phyloP scores from a whole-genome alignment of 2,888 invertebrate genomes.

The Heliconius ethilla region DNA sequence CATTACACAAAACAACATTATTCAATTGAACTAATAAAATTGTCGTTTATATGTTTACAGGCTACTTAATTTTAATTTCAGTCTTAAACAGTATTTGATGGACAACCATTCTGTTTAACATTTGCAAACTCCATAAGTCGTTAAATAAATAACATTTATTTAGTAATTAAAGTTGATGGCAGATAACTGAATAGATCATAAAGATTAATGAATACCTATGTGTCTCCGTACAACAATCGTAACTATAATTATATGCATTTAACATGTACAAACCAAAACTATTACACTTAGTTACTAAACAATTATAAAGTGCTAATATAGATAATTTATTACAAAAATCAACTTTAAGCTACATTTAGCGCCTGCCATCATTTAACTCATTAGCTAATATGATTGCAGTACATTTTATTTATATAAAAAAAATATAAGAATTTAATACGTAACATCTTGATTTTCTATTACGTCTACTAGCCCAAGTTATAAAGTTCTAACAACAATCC shows the following conservation, averaged over 20 bases:
- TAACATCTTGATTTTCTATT: not conserved
- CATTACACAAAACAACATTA: not conserved
- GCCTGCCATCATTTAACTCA: not conserved
- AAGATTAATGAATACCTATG: conserved; percentile 25
- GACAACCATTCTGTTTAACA: not conserved
- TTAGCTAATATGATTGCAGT: not conserved
- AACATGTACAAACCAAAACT: conserved; percentile 2
- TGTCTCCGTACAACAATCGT: conserved; percentile 1
- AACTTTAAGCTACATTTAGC: not conserved
- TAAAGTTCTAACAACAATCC: not conserved
- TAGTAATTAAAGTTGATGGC: conserved; percentile 22
- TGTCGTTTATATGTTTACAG: not conserved
- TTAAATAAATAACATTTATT: conserved; percentile 21
- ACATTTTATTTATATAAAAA: no score
- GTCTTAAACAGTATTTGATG: not conserved
- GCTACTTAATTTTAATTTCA: not conserved
- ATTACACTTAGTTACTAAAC: not conserved
- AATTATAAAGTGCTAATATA: not conserved
- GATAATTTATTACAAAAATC: not conserved
- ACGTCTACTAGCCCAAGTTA: not conserved
- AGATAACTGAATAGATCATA: conserved; percentile 32
- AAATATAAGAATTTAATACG: no score
- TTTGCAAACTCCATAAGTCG: not conserved
- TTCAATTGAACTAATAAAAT: not conserved
- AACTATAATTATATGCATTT: not conserved